Evolutionary conservation across 2,113 vertebrate species (phyloP), one percentile per base, ranked within the genome.

Genomic region (Neodontobutis hainanensis): DNA sequence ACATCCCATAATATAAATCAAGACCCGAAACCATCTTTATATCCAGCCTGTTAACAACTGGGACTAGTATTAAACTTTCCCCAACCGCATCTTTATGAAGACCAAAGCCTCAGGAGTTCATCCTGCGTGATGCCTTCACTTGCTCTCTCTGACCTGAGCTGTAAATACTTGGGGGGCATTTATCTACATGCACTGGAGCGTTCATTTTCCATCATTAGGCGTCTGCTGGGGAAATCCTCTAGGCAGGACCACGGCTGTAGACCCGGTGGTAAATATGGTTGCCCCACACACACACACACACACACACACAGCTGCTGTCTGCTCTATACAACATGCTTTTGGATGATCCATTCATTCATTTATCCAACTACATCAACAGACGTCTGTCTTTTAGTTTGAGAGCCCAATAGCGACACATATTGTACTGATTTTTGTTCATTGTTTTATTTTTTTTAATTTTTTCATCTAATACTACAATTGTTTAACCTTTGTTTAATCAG

Each of bases 171-270:
- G 48, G 62, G 68, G 66, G 64, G 80, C 73, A 64, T 82, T 86
- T 75, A 75, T 50, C 77, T 72, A 70, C 47, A 73, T 49, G 88
- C 87, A 86, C 53, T 76, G 81, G 61, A 85, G 83, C 84, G 81
- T 87, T 85, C n/a, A 88, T 90, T 90, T 89, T 83, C 89, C 89
- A 88, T 91, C 87, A 89, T 92, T 90, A 90, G 65, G 65, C 61
- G 75, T 60, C 59, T 27, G 44, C 75, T 50, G 77, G 68, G 50
- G 76, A 82, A 77, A 81, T 78, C 74, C 81, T 80, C 58, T 32
- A 75, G 78, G 78, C 68, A 74, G 68, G 71, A 72, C 77, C 75
- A 74, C 73, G 78, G 73, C 81, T 80, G 81, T 77, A 62, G 73
- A 61, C 75, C 82, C 43, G 82, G 75, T 89, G 80, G 19, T 27